Evolutionary conservation across 2,888 invertebrate species (phyloP).

Genomic region (Gymnoscelis rufifasciata): DNA sequence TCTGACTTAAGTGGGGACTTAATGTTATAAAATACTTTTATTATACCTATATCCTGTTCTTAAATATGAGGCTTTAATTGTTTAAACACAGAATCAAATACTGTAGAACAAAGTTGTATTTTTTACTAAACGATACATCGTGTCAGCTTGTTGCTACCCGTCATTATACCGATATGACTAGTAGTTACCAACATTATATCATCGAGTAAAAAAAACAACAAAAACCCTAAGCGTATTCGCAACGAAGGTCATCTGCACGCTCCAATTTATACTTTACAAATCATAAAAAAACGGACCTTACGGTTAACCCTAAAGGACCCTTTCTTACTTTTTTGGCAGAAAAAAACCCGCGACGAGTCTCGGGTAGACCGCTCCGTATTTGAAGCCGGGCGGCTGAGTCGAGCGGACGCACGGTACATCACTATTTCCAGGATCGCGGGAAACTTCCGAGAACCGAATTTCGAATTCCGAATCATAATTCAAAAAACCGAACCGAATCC

Average conservation of each 20-base stretch:
- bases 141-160: conserved; percentile 28
- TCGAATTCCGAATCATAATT: conserved; percentile 31
- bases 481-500: conserved; percentile 30
- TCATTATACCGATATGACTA: conserved; percentile 19
- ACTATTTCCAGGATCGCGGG: conserved; percentile 64
- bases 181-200: conserved; percentile 25
- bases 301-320: conserved; percentile 70
- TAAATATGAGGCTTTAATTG: too few species aligned
- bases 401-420: conserved; percentile 57
- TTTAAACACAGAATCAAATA: conserved; percentile 2
- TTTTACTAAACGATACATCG: conserved; percentile 18
- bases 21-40: too few species aligned
- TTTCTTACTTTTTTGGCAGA: conserved; percentile 71
- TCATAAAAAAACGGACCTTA: conserved; percentile 55
- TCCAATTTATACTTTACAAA: conserved; percentile 41
- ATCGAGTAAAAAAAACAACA: conserved; percentile 37
- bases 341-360: conserved; percentile 58
- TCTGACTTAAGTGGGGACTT: too few species aligned
- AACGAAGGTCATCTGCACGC: conserved; percentile 46
- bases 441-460: conserved; percentile 55
- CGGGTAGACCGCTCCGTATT: conserved; percentile 55
- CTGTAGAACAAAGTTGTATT: conserved; percentile 7
- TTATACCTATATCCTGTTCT: too few species aligned
- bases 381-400: conserved; percentile 65
- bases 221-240: conserved; percentile 28